Evolutionary conservation across 2,113 vertebrate genomes (phyloP), one percentile per base, ranked within the genome.

Genomic region (Notechis scutatus): DNA sequence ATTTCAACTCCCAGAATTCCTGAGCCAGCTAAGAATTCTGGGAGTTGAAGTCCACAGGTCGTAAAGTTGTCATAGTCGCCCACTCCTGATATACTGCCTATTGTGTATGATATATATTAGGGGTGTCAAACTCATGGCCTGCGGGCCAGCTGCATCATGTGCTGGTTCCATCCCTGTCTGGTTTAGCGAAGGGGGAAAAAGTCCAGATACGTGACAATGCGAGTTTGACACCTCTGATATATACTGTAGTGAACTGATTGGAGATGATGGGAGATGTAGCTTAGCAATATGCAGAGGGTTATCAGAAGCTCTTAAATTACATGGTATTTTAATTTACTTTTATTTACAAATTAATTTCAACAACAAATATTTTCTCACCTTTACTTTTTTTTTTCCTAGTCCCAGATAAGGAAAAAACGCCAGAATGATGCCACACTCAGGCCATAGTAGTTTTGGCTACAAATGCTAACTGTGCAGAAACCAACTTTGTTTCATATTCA

Each of bases 381-480:
- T 54, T 42, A 9, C 9, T 59, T 85, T 69, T 89, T 20, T 92
- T 90, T 29, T 3, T 8, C 39, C 42, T 93, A 93, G 92, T 93
- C 92, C 21, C 92, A 93, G 57, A 90, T 93, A 87, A 90, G 92
- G n/a, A 93, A 42, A 86, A 45, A 89, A 61, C 55, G 61, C 15
- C 61, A 93, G 81, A 45, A 24, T 24, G 45, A 59, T 1, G 29
- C 55, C 12, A 90, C 92, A 10, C 56, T 93, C n/a, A 87, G 74
- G 21, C 56, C 81, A 0, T 90, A 93, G 56, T 3, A 54, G 10
- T 87, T 61, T 54, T 57, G 39, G 29, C 3, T 34, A 45, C 6
- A 59, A 59, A 47, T 59, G 3, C 42, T n/a, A 57, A 14, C 64
- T 89, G 12, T 26, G 14, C 8, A 29, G 24, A 50, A 74, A 5